Evolutionary conservation across 2,797 vertebrate genomes (phyloP).

Genomic region (Enteromius treurensis): DNA sequence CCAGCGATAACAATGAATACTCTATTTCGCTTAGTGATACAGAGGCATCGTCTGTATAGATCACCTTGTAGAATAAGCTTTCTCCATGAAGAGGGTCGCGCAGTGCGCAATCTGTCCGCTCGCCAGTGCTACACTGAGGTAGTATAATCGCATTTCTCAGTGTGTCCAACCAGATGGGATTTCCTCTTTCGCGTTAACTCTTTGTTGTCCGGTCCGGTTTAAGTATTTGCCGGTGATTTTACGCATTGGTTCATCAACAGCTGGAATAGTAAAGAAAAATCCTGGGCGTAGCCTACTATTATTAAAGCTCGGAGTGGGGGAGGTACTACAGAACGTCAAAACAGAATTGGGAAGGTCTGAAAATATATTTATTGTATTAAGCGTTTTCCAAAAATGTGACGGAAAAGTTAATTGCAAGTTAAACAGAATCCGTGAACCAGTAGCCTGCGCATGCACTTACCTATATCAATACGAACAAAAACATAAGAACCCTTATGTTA

Average conservation of each 20-base stretch:
- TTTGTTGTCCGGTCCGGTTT: slow-evolving; percentile 49
- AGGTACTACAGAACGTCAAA: not conserved
- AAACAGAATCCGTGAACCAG: not conserved
- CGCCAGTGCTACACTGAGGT: slow-evolving; percentile 39
- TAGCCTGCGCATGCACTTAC: not conserved
- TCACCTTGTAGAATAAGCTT: not conserved
- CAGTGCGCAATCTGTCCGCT: slow-evolving; percentile 2
- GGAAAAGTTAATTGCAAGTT: not conserved
- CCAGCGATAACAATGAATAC: slow-evolving; percentile 8
- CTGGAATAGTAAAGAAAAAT: not conserved
- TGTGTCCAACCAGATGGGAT: slow-evolving; percentile 59
- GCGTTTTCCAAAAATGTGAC: not conserved
- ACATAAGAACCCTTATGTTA: not conserved
- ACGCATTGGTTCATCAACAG: not conserved
- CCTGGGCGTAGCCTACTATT: not conserved
- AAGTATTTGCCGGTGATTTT: not conserved
- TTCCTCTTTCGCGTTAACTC: slow-evolving; percentile 66
- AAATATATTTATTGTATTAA: not conserved
- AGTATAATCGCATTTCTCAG: slow-evolving; percentile 57
- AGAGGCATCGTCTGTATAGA: too few relatives aligned
- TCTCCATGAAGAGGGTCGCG: not conserved
- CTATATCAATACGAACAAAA: not conserved
- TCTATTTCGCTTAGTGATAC: not conserved
- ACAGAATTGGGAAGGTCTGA: not conserved
- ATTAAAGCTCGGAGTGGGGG: not conserved